Evolutionary conservation across 2,113 vertebrate species (phyloP), one percentile per base, ranked within the genome.

Genomic region (Strix aluco): DNA sequence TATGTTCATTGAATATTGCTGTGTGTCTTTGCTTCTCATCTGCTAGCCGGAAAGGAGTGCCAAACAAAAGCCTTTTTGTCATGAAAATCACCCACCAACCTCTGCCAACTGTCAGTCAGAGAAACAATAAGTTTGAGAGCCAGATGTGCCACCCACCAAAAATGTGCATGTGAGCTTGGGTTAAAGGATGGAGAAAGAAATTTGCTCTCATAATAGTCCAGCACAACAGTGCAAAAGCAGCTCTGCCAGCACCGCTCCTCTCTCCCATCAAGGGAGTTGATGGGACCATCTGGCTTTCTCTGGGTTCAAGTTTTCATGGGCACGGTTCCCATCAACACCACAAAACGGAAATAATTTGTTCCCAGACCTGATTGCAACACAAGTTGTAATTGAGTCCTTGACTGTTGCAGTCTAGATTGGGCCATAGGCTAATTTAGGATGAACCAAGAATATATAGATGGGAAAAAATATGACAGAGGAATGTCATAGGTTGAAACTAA

Each of bases 11-110:
- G 94, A 95, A 63, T 96, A 66, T 95, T 83, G 61, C 83, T 92
- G 81, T 44, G 38, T 92, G 71, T 91, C 96, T 93, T 94, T 84
- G 83, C 94, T 96, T 97, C 91, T 97, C 97, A 95, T 97, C 89
- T 94, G 82, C 91, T 96, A 27, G 9, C 94, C 92, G 92, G 88
- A 88, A 95, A 91, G 90, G 58, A 88, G 86, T 8, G 5, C 40
- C 91, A 96, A 86, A 98, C 95, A 97, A 97, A 97, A 93, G 94
- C 89, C 77, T 86, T 90, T 97, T 98, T 98, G 88, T 98, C 81
- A 91, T 96, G 97, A 96, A 98, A 98, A 98, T 98, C 91, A 94
- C 74, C 58, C 83, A 83, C 80, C 78, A 97, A 93, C 88, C 89
- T 97, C 92, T 93, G 96, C 96, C 95, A 98, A 89, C 91, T 97